Conservation (phyloP, 2,888 invertebrate genomes). For the Chrysolina americana region DNA sequence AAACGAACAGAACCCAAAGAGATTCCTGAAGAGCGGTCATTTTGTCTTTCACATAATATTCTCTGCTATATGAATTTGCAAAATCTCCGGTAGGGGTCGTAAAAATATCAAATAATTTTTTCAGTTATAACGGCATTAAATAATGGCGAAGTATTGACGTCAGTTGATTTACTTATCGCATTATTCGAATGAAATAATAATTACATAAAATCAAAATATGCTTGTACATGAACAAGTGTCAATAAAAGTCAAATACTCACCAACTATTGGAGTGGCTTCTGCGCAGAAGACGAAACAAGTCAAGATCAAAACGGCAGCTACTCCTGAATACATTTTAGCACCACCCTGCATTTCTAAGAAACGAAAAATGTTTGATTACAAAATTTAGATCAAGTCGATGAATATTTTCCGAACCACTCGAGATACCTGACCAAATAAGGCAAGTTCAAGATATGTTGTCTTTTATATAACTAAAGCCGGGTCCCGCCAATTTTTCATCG, state of each 20-base stretch:
- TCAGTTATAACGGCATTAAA: no score
- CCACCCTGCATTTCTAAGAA: constrained; percentile 22
- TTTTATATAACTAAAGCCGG: constrained; percentile 19
- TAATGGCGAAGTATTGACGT: no score
- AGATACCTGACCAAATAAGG: constrained; percentile 18
- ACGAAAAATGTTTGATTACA: constrained; percentile 9
- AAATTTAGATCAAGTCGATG: constrained; percentile 3
- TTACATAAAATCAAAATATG: no score
- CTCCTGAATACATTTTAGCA: constrained; percentile 17
- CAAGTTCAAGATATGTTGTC: constrained; percentile 17
- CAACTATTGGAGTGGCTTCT: constrained; percentile 20
- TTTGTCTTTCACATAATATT: no score
- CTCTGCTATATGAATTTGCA: no score
- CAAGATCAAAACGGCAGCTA: constrained; percentile 25
- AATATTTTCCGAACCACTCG: constrained; percentile 16
- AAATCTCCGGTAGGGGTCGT: no score
- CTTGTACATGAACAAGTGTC: no score
- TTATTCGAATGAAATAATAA: background rate
- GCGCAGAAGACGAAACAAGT: constrained; percentile 7
- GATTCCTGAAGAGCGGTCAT: no score
- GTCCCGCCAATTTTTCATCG: constrained; percentile 25
- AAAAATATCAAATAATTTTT: no score
- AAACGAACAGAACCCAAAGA: no score
- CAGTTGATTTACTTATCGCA: no score
- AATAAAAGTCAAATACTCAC: constrained; percentile 16